These are phyloP conservation scores for Anisognathus igniventris DNA, from an alignment of 2,797 vertebrate genomes.

Conservation along the genomic window DNA sequence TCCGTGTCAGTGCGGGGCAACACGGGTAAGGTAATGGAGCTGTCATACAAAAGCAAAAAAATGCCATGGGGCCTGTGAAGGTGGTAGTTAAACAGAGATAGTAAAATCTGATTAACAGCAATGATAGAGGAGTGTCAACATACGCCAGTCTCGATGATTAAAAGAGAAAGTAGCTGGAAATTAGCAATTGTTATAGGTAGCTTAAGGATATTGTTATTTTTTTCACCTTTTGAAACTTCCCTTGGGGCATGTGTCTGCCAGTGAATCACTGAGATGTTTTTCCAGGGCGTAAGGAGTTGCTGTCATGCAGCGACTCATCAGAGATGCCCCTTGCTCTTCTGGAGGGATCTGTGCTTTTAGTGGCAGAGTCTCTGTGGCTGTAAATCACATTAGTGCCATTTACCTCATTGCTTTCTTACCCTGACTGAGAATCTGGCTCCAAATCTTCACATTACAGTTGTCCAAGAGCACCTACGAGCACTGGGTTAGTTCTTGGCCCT, in stretches of 20 bases:
- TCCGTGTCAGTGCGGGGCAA: background rate
- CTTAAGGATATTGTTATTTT: constrained; percentile 53
- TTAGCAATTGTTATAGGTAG: constrained; percentile 54
- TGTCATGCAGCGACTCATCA: background rate
- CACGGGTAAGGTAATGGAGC: background rate
- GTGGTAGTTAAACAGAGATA: constrained; percentile 44
- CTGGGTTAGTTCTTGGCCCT: constrained; percentile 17
- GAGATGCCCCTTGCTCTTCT: background rate
- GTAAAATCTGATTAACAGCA: constrained; percentile 30
- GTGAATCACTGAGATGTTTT: background rate
- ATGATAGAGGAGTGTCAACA: constrained; percentile 41
- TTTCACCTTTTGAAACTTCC: constrained; percentile 14
- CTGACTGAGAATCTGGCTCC: background rate
- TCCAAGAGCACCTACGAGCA: background rate
- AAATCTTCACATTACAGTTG: background rate
- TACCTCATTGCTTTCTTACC: background rate
- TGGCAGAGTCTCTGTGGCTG: background rate
- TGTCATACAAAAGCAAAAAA: background rate
- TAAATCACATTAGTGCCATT: constrained; percentile 24
- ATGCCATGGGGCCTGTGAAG: constrained; percentile 5
- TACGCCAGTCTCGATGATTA: background rate
- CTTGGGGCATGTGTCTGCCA: background rate
- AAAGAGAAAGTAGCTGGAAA: constrained; percentile 52
- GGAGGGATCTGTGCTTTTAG: constrained; percentile 1
- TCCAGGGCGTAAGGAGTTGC: background rate